These are phyloP conservation scores for Oryzaephilus surinamensis DNA, from an alignment of 1,140 invertebrate species.

Conservation along the genomic window DNA sequence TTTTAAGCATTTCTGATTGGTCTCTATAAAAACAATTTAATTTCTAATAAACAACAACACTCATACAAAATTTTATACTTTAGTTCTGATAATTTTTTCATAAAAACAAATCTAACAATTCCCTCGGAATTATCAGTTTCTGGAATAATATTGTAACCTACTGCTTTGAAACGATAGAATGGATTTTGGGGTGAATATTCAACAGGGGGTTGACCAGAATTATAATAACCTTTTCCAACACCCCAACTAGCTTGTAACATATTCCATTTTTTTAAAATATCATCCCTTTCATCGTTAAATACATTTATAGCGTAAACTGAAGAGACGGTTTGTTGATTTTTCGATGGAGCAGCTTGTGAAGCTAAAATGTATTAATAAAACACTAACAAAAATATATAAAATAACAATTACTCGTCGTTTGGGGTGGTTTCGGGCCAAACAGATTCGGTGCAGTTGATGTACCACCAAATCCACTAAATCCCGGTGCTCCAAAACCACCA, in stretches of 20 bases:
- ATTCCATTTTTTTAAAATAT: constrained; percentile 87
- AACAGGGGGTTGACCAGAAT: constrained; percentile 57
- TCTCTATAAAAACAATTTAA: constrained; percentile 35
- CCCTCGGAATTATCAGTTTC: constrained; percentile 77
- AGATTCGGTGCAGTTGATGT: constrained; percentile 29
- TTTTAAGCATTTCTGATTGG: constrained; percentile 62
- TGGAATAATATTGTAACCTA: constrained; percentile 79
- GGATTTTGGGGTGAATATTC: constrained; percentile 83
- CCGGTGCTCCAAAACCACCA: constrained; percentile 41
- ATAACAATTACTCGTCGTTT: constrained; percentile 9
- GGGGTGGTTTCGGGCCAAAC: constrained; percentile 37
- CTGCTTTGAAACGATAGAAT: constrained; percentile 84
- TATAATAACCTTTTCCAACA: constrained; percentile 64
- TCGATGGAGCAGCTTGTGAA: constrained; percentile 37
- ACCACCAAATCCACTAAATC: constrained; percentile 39
- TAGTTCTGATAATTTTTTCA: constrained; percentile 66
- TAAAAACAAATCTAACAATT: constrained; percentile 70
- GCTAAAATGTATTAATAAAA: constrained; percentile 1
- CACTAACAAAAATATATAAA: constrained; percentile 3
- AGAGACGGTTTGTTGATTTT: constrained; percentile 26
- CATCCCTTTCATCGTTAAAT: constrained; percentile 87
- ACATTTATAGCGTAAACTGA: constrained; percentile 54
- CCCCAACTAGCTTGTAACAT: constrained; percentile 91
- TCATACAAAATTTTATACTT: constrained; percentile 39
- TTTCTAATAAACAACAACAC: constrained; percentile 1